phyloP scores from a whole-genome alignment of 2,888 invertebrate genomes.

The Scaptomyza polygonia region DNA sequence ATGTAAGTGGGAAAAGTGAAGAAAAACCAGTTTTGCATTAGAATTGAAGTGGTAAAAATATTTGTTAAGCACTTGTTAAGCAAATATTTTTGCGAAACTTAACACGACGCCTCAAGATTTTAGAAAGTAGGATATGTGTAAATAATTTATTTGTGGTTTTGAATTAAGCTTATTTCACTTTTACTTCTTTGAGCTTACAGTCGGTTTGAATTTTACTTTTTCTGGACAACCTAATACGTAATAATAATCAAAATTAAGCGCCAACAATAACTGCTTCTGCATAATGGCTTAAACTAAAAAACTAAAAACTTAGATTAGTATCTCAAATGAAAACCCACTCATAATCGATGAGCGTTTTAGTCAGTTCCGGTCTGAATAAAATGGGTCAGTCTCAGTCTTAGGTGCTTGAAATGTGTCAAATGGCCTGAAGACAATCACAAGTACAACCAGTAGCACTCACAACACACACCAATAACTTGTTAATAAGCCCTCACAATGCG shows the following conservation, averaged over 20 bases:
- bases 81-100: constrained; percentile 10
- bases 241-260: too few species aligned
- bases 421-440: constrained; percentile 62
- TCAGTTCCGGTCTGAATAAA: constrained; percentile 42
- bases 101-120: constrained; percentile 14
- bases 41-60: constrained; percentile 25
- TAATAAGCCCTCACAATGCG: constrained; percentile 69
- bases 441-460: constrained; percentile 55
- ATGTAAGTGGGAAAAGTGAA: constrained; percentile 55
- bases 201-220: constrained; percentile 26
- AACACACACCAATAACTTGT: constrained; percentile 53
- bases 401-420: constrained; percentile 71
- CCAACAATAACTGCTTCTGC: constrained; percentile 28
- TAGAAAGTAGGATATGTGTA: constrained; percentile 45
- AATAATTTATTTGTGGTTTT: not conserved
- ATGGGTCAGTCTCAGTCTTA: constrained; percentile 73
- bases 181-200: constrained; percentile 19
- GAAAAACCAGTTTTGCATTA: constrained; percentile 2
- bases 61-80: too few species aligned
- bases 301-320: not conserved
- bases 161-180: constrained; percentile 31
- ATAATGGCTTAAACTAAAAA: constrained; percentile 14
- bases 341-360: constrained; percentile 21
- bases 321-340: constrained; percentile 2
- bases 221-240: too few species aligned